Evolutionary conservation across 2,888 invertebrate genomes (phyloP).

Genomic region (Ptilodon capucinus): DNA sequence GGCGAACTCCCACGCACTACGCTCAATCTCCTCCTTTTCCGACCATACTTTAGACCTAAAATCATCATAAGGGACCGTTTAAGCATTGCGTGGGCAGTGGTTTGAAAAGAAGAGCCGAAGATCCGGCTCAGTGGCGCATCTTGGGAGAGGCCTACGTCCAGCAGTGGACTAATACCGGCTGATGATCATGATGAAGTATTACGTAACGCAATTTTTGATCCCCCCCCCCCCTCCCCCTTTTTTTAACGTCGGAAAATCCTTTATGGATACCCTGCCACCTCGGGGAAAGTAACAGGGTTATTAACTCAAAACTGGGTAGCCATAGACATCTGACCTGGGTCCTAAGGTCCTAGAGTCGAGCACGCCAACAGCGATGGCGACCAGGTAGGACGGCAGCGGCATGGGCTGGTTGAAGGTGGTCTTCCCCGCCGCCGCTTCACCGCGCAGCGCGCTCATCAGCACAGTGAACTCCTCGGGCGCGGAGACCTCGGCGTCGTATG

Average conservation of each 20-base stretch:
- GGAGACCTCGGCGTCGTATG: conserved; percentile 89
- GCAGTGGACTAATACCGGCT: too few species aligned
- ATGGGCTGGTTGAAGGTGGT: conserved; percentile 88
- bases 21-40: conserved; percentile 91
- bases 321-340: conserved; percentile 69
- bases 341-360: conserved; percentile 89
- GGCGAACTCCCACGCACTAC: conserved; percentile 93
- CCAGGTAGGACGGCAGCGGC: conserved; percentile 93
- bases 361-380: conserved; percentile 94
- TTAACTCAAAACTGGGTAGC: neutral
- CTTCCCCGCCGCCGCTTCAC: conserved; percentile 68
- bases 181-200: too few species aligned
- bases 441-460: conserved; percentile 93
- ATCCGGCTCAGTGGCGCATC: too few species aligned
- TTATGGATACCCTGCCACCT: too few species aligned
- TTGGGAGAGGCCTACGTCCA: too few species aligned
- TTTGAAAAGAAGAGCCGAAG: too few species aligned
- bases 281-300: too few species aligned
- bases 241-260: too few species aligned
- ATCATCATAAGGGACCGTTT: neutral
- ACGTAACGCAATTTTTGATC: too few species aligned
- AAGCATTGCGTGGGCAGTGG: too few species aligned
- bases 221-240: too few species aligned
- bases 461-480: conserved; percentile 90
- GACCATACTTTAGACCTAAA: conserved; percentile 92